Conservation (phyloP, 2,113 vertebrate genomes). For the Bubo scandiacus region DNA sequence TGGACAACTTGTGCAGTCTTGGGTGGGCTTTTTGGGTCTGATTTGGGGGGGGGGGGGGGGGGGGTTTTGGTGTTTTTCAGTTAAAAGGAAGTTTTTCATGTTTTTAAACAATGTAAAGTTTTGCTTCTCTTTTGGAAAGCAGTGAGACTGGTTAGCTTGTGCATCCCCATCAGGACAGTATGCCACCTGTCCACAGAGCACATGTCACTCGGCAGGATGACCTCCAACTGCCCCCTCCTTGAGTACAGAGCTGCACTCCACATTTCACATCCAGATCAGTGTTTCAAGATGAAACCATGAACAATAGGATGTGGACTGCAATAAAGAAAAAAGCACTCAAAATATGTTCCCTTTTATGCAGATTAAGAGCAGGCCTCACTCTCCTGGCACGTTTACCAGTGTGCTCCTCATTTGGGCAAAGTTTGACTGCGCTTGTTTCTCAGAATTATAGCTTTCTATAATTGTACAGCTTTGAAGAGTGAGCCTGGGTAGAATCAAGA, state of each 20-base stretch:
- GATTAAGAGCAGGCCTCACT: neutral
- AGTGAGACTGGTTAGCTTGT: neutral
- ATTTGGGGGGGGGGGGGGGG: fast-evolving
- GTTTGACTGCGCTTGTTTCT: constrained; percentile 20
- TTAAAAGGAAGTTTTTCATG: neutral
- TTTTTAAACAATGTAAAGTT: neutral
- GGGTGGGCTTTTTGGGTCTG: neutral
- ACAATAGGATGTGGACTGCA: neutral
- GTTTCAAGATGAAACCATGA: neutral
- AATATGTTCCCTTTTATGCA: neutral
- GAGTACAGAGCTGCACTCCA: neutral
- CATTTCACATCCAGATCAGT: neutral
- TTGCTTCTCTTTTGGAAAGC: neutral
- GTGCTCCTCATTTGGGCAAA: neutral
- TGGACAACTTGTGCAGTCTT: neutral
- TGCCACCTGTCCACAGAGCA: neutral
- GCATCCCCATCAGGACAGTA: neutral
- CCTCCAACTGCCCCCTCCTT: neutral
- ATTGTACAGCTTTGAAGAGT: neutral
- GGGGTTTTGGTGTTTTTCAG: neutral
- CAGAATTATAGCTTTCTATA: neutral
- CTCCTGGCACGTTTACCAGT: neutral
- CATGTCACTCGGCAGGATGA: neutral
- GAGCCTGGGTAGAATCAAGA: constrained; percentile 9
- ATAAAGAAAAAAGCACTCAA: neutral